Conservation (phyloP, 2,113 vertebrate genomes). For the Dromaius novaehollandiae region DNA sequence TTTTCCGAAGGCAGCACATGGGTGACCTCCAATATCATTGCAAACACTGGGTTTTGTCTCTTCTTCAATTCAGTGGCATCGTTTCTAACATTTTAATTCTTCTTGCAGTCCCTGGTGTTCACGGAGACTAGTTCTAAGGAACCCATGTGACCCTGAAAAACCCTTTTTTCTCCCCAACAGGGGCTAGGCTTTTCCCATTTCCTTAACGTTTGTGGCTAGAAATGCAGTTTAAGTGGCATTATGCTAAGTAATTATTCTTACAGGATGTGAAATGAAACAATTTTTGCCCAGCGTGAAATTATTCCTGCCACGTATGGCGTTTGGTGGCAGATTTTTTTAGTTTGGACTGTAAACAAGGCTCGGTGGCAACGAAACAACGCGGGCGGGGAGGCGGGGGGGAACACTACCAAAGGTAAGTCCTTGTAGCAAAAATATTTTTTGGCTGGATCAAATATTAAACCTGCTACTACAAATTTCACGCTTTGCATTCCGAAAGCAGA, state of each 20-base stretch:
- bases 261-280: conserved; percentile 82
- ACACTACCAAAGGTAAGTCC: conserved; percentile 80
- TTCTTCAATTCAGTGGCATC: background rate
- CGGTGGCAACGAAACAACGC: conserved; percentile 42
- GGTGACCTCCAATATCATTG: background rate
- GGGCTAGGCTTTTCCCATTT: conserved; percentile 64
- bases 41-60: background rate
- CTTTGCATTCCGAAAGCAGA: conserved; percentile 78
- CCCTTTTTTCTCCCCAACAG: conserved; percentile 46
- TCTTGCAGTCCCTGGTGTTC: background rate
- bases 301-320: conserved; percentile 73
- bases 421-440: conserved; percentile 77
- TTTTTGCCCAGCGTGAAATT: conserved; percentile 81
- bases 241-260: conserved; percentile 84
- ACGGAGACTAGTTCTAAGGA: background rate
- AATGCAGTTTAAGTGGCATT: conserved; percentile 82
- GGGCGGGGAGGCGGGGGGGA: background rate
- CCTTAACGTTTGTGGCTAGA: conserved; percentile 76
- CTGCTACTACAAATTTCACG: conserved; percentile 86
- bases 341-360: conserved; percentile 72
- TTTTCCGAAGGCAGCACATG: background rate
- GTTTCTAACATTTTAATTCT: background rate
- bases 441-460: conserved; percentile 83
- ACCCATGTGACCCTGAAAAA: background rate
- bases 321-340: conserved; percentile 76